Evolutionary conservation across 2,113 vertebrate genomes (phyloP), one percentile per base, ranked within the genome.

Genomic region (Typhlomys cinereus): DNA sequence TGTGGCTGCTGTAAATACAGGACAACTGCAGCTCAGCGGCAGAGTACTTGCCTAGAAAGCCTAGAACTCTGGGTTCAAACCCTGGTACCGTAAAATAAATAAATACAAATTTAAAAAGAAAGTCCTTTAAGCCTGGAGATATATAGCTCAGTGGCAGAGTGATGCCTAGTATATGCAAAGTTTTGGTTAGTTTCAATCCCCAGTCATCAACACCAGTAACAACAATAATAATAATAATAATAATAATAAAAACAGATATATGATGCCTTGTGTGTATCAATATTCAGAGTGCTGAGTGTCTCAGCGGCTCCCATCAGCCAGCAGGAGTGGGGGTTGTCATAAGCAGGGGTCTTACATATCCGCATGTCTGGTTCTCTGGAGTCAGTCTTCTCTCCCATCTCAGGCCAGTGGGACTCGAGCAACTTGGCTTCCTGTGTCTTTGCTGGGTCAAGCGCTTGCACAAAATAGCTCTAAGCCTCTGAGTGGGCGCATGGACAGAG

Each of bases 391-490:
- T 76, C 46, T 76, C 73, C 48, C 48, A 54, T 79, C 27, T 69
- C 34, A 66, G 41, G 34, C 74, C 87, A 78, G 4, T 7, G 44
- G 21, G 11, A 29, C 48, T 67, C 75, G 44, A 62, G 76, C n/a
- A 81, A 67, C 31, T 81, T 92, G 52, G 36, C 50, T 67, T n/a
- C 76, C n/a, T 18, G 52, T 81, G 21, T 41, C 75, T 92, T 70
- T 75, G 39, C 69, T 94, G 50, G 67, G 50, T 71, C 78, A 41
- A 81, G 54, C 92, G 39, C 31, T 92, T 85, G 70, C 25, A 13
- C 74, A 95, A 88, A 81, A 61, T 78, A 41, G 46, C 59, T 91
- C 70, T 76, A 59, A 59, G 86, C 31, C 88, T 89, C 74, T 83
- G 52, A 94, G 81, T 71, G 75, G 52, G 41, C 87, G 25, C 75